phyloP scores from a whole-genome alignment of 2,797 vertebrate species.

The Crax fasciolata region DNA sequence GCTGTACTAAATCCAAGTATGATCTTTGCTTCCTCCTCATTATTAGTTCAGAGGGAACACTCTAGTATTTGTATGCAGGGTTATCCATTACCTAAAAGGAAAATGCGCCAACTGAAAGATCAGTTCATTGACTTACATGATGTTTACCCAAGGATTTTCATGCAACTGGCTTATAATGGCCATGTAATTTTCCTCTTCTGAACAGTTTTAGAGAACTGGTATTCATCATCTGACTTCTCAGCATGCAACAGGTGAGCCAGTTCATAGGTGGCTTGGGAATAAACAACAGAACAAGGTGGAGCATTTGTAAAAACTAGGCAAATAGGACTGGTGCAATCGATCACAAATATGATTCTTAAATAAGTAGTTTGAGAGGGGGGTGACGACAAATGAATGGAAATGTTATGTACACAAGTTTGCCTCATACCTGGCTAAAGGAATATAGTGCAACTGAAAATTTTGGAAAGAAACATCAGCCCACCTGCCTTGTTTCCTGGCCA shows the following conservation, averaged over 20 bases:
- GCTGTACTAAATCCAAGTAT: constrained; percentile 78
- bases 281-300: constrained; percentile 54
- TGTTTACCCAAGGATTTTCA: constrained; percentile 78
- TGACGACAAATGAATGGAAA: constrained; percentile 30
- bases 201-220: constrained; percentile 57
- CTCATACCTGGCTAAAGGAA: constrained; percentile 40
- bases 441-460: constrained; percentile 39
- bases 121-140: constrained; percentile 71
- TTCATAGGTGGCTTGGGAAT: constrained; percentile 65
- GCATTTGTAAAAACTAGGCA: not conserved
- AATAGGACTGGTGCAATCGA: constrained; percentile 37
- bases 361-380: constrained; percentile 8
- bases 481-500: constrained; percentile 12
- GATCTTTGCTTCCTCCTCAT: constrained; percentile 76
- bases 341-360: constrained; percentile 67
- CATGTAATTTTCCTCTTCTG: constrained; percentile 75
- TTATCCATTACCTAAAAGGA: constrained; percentile 79
- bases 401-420: constrained; percentile 37
- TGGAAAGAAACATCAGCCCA: constrained; percentile 21
- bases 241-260: constrained; percentile 71
- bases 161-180: constrained; percentile 72
- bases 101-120: constrained; percentile 67
- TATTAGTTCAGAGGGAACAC: constrained; percentile 79
- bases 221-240: constrained; percentile 65
- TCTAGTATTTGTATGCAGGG: constrained; percentile 59